Evolutionary conservation across 2,888 invertebrate genomes (phyloP).

Genomic region (Chymomyza procnemis): DNA sequence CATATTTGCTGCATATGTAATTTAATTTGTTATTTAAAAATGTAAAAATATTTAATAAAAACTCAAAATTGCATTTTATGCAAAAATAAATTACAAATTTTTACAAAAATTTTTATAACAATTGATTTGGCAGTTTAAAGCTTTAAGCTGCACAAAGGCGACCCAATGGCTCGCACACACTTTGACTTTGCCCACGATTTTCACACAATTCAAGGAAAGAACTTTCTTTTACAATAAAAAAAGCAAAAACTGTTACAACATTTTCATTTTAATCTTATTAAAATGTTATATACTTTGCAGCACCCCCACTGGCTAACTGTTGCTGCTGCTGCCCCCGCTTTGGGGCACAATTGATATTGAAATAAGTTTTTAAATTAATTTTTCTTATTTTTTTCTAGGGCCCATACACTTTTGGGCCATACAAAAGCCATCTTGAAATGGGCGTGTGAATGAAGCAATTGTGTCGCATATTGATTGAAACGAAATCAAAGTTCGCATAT

Average conservation of each 20-base stretch:
- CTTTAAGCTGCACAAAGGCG: background rate
- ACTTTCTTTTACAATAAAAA: background rate
- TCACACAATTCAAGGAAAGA: constrained; percentile 34
- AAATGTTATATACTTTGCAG: constrained; percentile 61
- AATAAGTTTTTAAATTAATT: constrained; percentile 72
- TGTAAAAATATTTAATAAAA: background rate
- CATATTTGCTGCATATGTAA: background rate
- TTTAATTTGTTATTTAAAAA: background rate
- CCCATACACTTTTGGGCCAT: background rate
- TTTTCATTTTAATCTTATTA: constrained; percentile 73
- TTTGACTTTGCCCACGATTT: background rate
- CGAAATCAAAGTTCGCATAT: constrained; percentile 22
- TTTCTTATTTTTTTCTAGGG: constrained; percentile 44
- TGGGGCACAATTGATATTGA: constrained; percentile 62
- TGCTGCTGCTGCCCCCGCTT: constrained; percentile 15
- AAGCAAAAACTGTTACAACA: constrained; percentile 61
- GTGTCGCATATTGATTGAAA: constrained; percentile 67
- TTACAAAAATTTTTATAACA: background rate
- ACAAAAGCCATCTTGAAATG: background rate
- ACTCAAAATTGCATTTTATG: background rate
- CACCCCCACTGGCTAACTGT: constrained; percentile 19
- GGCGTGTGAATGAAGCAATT: constrained; percentile 70
- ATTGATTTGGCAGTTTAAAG: background rate
- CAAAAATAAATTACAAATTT: background rate
- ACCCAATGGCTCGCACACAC: background rate